Base-by-base conservation (phyloP, 2,888 invertebrate species). In the Stenichneumon culpator region DNA sequence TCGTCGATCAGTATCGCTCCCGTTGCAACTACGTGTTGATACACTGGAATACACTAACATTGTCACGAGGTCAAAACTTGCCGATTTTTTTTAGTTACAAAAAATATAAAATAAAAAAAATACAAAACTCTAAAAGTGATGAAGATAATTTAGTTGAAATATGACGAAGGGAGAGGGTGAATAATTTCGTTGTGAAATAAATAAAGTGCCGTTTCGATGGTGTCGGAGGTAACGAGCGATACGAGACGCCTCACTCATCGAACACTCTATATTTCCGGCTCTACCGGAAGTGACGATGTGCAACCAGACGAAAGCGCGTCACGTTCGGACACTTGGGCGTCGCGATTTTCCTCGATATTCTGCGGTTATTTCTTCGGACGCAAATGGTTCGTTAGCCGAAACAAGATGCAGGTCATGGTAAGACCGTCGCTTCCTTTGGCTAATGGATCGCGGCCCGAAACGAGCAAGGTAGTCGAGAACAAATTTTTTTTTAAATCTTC, bases 161-260 rank as follows among this genome's bases (percentile, higher is more conserved):
- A 47, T 74, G 44, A 67, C 44, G 32, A 25, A 57, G 2, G 5
- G 63, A n/a, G 60, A 36, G 72, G 44, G 25, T 57, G 44, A 57
- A 28, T 19, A 72, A 52, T 44, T 16, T 68, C n/a, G 16, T 44
- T 63, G 65, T 73, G 78, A 11, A 19, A 19, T 11, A 60, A 22
- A 47, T n/a, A 65, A 70, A 78, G 52, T 36, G 57, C 70, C 52
- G 47, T 81, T 50, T 54, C 84, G 57, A 85, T 85, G 84, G 79
- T 85, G 69, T 70, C 80, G 70, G 78, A 74, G 69, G 83, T 79
- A 72, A 89, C 88, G 83, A 84, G 80, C 70, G 89, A 90, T 22
- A 88, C 88, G 16, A 87, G 90, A 52, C 86, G 89, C 47, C 86
- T 88, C 77, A 91, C 92, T 36, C 89, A 90, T 75, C 87, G 86